phyloP scores from a whole-genome alignment of 2,113 vertebrate genomes.

The Odocoileus hemionus region DNA sequence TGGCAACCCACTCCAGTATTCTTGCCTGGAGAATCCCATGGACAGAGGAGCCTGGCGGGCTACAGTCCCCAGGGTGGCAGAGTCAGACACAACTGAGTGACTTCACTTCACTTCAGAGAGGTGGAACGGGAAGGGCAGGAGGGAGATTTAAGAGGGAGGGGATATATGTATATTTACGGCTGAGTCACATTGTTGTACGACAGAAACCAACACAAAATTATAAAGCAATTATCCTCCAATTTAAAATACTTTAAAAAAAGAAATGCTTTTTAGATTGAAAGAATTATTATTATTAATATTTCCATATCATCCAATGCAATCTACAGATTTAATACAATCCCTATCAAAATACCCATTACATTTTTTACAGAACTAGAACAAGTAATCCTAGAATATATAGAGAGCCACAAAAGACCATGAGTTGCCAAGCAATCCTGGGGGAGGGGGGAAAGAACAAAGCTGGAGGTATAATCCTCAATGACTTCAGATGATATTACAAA shows the following conservation, averaged over 20 bases:
- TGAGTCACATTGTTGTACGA: not conserved
- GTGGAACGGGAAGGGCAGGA: not conserved
- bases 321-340: not conserved
- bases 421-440: not conserved
- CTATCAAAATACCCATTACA: not conserved
- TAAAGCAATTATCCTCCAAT: not conserved
- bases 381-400: not conserved
- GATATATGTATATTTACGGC: not conserved
- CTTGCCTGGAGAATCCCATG: no score
- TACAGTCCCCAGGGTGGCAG: no score
- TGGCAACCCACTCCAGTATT: no score
- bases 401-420: not conserved
- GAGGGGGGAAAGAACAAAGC: not conserved
- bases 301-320: not conserved
- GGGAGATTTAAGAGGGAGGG: not conserved
- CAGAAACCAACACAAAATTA: not conserved
- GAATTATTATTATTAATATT: not conserved
- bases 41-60: no score
- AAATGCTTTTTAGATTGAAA: not conserved
- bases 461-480: not conserved
- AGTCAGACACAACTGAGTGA: no score
- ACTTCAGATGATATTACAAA: not conserved
- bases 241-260: not conserved
- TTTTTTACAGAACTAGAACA: not conserved
- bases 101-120: no score